A percentile compares a stretch with the other conserved stretches of the same genome.
These are phyloP conservation scores for Neodontobutis hainanensis DNA, from an alignment of 2,113 vertebrate genomes.

Conservation along the genomic window DNA sequence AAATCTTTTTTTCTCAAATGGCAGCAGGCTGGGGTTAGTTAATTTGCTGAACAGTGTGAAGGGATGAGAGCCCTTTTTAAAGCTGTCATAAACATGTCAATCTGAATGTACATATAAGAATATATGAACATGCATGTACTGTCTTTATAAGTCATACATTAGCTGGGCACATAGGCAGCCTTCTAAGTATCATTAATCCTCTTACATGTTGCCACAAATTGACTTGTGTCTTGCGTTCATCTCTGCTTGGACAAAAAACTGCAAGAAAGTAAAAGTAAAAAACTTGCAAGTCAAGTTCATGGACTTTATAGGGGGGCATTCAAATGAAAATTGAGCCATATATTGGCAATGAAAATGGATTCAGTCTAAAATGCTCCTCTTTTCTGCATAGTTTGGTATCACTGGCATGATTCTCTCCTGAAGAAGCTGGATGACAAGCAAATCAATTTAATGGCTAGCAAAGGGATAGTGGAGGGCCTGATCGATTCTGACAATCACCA, in stretches of 20 bases:
- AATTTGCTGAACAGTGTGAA: too few species aligned
- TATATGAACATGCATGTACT: too few species aligned
- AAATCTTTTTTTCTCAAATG: too few species aligned
- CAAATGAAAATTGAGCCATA: conserved; percentile 27
- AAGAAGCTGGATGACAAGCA: conserved; percentile 46
- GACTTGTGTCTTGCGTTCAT: neutral
- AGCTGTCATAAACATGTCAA: too few species aligned
- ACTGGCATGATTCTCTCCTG: conserved; percentile 19
- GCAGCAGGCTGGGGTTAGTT: too few species aligned
- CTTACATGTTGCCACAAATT: conserved; percentile 23
- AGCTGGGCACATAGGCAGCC: conserved; percentile 25
- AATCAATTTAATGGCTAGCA: conserved; percentile 57
- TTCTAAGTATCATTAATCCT: conserved; percentile 19
- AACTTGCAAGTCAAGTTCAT: conserved; percentile 8
- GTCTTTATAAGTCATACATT: too few species aligned
- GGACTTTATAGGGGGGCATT: conserved; percentile 23
- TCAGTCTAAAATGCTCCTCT: conserved; percentile 8
- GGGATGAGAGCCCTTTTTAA: too few species aligned
- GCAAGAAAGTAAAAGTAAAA: neutral
- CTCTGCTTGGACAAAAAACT: conserved; percentile 10
- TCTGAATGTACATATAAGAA: too few species aligned
- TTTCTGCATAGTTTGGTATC: conserved; percentile 31
- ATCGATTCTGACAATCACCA: conserved; percentile 68
- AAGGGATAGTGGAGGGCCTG: conserved; percentile 40
- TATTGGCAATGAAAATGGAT: conserved; percentile 37